Evolutionary conservation across 1,140 invertebrate species (phyloP).

Genomic region (Drosophila yakuba): DNA sequence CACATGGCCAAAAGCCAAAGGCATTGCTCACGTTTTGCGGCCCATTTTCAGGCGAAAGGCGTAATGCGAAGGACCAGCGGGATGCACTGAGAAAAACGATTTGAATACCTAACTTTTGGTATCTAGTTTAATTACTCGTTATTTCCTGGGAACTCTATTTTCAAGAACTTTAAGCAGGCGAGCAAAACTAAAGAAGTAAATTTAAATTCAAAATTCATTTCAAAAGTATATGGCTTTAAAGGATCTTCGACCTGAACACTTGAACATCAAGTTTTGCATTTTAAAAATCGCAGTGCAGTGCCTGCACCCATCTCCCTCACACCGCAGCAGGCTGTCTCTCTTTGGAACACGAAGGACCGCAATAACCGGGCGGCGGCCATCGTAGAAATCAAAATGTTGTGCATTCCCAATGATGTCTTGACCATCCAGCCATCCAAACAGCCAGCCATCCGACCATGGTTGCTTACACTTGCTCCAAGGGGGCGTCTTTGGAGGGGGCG

Average conservation of each 20-base stretch:
- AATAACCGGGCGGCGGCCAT: constrained; percentile 57
- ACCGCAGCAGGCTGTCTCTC: background rate
- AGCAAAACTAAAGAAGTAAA: background rate
- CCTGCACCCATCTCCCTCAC: background rate
- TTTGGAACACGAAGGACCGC: constrained; percentile 39
- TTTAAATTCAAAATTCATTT: too few species aligned
- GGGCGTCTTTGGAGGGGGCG: constrained; percentile 19
- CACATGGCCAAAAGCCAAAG: constrained; percentile 34
- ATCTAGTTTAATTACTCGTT: too few species aligned
- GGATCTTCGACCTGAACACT: too few species aligned
- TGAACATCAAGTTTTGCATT: too few species aligned
- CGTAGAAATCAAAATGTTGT: constrained; percentile 75
- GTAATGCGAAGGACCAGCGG: constrained; percentile 29
- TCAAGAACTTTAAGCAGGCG: too few species aligned
- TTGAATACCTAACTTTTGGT: too few species aligned
- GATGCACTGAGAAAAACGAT: background rate
- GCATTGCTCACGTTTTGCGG: constrained; percentile 37
- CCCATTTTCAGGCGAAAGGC: constrained; percentile 44
- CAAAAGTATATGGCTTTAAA: too few species aligned
- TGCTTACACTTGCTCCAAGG: constrained; percentile 17
- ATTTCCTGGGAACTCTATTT: too few species aligned
- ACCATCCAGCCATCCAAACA: background rate
- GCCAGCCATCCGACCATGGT: background rate
- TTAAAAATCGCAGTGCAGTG: too few species aligned
- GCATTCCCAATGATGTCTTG: constrained; percentile 66